Conservation (phyloP, 2,797 vertebrate genomes). For the Rachycentron canadum region DNA sequence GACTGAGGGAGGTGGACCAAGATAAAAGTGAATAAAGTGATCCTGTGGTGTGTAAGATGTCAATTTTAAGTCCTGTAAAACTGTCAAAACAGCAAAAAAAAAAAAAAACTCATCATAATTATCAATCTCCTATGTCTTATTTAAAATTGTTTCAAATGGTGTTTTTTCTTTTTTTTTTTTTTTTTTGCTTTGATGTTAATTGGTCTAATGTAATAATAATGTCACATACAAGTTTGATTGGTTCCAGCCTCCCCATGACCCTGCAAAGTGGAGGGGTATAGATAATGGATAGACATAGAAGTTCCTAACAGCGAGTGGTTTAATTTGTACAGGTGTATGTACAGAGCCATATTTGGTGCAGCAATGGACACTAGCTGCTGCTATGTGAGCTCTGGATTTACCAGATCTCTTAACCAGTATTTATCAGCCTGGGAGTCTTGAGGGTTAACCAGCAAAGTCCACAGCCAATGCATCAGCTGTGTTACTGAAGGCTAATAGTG, state of each 20-base stretch:
- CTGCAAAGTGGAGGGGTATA: too few relatives aligned
- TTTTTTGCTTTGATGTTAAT: not conserved
- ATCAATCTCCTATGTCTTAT: not conserved
- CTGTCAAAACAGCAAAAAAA: not conserved
- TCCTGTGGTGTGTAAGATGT: not conserved
- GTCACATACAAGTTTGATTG: not conserved
- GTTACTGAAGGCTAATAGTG: conserved; percentile 72
- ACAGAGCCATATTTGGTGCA: conserved; percentile 32
- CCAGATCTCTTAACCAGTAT: conserved; percentile 70
- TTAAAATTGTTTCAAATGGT: not conserved
- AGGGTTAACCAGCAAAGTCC: conserved; percentile 75
- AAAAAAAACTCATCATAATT: not conserved
- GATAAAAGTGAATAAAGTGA: not conserved
- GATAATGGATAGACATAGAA: not conserved
- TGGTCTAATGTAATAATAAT: not conserved
- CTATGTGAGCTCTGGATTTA: conserved; percentile 45
- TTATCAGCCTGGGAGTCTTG: conserved; percentile 65
- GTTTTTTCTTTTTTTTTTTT: not conserved
- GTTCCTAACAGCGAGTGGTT: not conserved
- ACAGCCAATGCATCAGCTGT: conserved; percentile 73
- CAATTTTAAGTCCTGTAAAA: not conserved
- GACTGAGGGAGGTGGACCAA: not conserved
- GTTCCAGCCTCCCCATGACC: too few relatives aligned
- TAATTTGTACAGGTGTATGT: not conserved
- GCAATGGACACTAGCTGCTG: conserved; percentile 44